Evolutionary conservation across 2,797 vertebrate species (phyloP), one percentile per base, ranked within the genome.

Genomic region (Brachyalestes nurse): DNA sequence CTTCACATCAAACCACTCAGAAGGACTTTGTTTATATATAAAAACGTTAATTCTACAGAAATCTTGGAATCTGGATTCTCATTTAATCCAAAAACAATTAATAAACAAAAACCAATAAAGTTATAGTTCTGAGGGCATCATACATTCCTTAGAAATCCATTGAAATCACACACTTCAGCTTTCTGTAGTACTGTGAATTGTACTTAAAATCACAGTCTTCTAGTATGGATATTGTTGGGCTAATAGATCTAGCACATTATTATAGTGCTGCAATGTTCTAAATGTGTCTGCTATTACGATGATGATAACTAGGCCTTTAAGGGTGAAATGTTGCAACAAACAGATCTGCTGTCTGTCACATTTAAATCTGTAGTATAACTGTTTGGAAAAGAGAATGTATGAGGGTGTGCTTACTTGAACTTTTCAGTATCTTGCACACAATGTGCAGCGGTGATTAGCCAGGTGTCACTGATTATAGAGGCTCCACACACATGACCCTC

Each of bases 371-470:
- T 6, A 62, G 60, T 38, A 64, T 1, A 38, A 64, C 6, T 64
- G 61, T 7, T n/a, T n/a, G n/a, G n/a, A n/a, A n/a, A n/a, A n/a
- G n/a, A n/a, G n/a, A n/a, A n/a, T n/a, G n/a, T n/a, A n/a, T n/a
- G n/a, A n/a, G n/a, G n/a, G n/a, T n/a, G n/a, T 40, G 12, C 83
- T 23, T 87, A 99, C 97, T 88, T 96, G 74, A 84, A 84, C 14
- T 6, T 84, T 47, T 0, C 6, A 1, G 89, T 85, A 0, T 96
- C 94, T 14, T 93, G 83, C 82, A 97, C 97, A 81, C 98, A 99
- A 78, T 99, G 98, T 0, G 97, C 97, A 0, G 98, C 98, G 0
- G 97, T 97, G 82, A 99, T 93, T 82, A 99, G 89, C 96, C 97
- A 98, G 16, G 1, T 87, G 0, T 85, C 80, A 0, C 93, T 96